These are phyloP conservation scores for Rhagoletis zephyria DNA, from an alignment of 1,140 invertebrate genomes.

Conservation along the genomic window DNA sequence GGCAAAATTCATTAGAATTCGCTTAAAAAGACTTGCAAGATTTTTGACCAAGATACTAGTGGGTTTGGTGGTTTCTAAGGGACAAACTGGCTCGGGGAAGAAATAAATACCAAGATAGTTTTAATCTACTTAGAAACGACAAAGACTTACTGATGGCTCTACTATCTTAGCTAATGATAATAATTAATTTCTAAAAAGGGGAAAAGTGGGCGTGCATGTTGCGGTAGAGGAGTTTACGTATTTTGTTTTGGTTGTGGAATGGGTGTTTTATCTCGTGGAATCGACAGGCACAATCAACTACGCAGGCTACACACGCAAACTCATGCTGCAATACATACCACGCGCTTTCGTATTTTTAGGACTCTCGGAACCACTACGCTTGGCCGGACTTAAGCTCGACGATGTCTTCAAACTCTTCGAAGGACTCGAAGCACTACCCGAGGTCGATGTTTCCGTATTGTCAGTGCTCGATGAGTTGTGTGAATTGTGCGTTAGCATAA, in stretches of 20 bases:
- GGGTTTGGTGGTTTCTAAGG: no score
- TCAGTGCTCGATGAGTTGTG: constrained; percentile 74
- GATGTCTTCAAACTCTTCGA: constrained; percentile 89
- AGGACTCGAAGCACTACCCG: constrained; percentile 82
- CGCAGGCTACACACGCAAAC: constrained; percentile 46
- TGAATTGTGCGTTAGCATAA: constrained; percentile 73
- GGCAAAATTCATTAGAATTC: no score
- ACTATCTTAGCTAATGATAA: no score
- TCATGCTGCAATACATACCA: constrained; percentile 62
- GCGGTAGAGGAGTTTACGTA: background rate
- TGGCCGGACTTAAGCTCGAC: constrained; percentile 86
- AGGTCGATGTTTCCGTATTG: constrained; percentile 75
- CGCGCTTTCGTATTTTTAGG: constrained; percentile 71
- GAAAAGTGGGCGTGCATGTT: background rate
- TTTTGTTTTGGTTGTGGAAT: background rate
- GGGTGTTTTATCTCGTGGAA: background rate
- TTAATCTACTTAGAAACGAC: no score
- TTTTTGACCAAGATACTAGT: no score
- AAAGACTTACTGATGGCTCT: no score
- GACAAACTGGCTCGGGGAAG: no score
- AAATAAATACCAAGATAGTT: no score
- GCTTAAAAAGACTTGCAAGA: no score
- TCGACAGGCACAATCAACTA: constrained; percentile 56
- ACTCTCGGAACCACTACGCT: constrained; percentile 86
- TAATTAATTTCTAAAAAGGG: no score